These are phyloP conservation scores for Caenorhabditis sulstoni DNA, from an alignment of 2,888 invertebrate species.

Conservation along the genomic window DNA sequence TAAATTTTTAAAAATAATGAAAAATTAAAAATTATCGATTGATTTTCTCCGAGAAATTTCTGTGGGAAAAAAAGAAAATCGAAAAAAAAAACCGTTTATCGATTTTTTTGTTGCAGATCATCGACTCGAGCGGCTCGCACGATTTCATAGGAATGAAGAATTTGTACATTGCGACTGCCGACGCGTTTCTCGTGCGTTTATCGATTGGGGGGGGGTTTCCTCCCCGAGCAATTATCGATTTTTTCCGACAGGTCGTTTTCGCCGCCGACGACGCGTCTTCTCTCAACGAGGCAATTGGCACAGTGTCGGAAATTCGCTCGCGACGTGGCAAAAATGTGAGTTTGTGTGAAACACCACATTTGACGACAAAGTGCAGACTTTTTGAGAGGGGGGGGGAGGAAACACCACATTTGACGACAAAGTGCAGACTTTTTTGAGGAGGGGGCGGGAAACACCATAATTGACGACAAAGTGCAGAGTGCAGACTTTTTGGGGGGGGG, in stretches of 20 bases:
- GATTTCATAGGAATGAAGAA: slow-evolving; percentile 80
- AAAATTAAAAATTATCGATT: too few relatives aligned
- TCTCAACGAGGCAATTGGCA: slow-evolving; percentile 73
- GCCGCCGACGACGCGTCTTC: slow-evolving; percentile 70
- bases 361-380: slow-evolving; percentile 3
- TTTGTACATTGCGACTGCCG: slow-evolving; percentile 75
- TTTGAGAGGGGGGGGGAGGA: too few relatives aligned
- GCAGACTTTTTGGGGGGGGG: neutral
- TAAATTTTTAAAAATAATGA: neutral
- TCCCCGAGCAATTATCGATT: too few relatives aligned
- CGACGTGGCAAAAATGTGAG: slow-evolving; percentile 65
- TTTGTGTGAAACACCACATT: slow-evolving; percentile 12
- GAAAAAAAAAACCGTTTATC: neutral
- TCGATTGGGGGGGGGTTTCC: too few relatives aligned
- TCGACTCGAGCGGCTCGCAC: slow-evolving; percentile 77
- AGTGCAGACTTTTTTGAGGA: too few relatives aligned
- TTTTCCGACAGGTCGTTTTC: slow-evolving; percentile 72
- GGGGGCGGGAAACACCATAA: slow-evolving; percentile 1
- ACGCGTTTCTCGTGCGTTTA: slow-evolving; percentile 77
- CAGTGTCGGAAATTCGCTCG: slow-evolving; percentile 69
- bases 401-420: too few relatives aligned
- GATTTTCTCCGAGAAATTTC: too few relatives aligned
- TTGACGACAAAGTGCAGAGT: slow-evolving; percentile 4
- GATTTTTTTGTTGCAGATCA: slow-evolving; percentile 66
- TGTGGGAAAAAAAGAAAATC: neutral